A percentile compares a stretch with the other conserved stretches of the same genome.
Evolutionary conservation across 2,113 vertebrate genomes (phyloP).

Genomic region (Lichenostomus cassidix): DNA sequence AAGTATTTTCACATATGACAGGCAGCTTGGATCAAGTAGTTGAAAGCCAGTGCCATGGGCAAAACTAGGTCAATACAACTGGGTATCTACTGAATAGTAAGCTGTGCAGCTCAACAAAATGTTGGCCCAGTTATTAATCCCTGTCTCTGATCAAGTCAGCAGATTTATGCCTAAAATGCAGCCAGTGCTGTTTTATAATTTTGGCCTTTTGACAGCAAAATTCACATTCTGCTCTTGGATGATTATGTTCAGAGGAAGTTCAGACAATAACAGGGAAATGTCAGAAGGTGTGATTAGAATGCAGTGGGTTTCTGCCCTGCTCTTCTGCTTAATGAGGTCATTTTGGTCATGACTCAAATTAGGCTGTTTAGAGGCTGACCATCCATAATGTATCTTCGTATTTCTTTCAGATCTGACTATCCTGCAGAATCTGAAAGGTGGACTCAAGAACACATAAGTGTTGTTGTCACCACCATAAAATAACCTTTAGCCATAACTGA

Average conservation of each 20-base stretch:
- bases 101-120: slow-evolving; percentile 27
- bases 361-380: not conserved
- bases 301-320: not conserved
- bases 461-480: not conserved
- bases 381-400: accelerated
- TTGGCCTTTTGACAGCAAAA: slow-evolving; percentile 59
- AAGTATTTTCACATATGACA: not conserved
- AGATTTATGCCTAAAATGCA: slow-evolving; percentile 36
- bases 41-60: not conserved
- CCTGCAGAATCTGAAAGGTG: not conserved
- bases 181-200: slow-evolving; percentile 43
- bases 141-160: slow-evolving; percentile 50
- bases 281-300: not conserved
- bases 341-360: not conserved
- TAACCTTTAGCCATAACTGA: not conserved
- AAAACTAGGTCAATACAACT: slow-evolving; percentile 55
- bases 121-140: slow-evolving; percentile 48
- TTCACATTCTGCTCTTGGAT: slow-evolving; percentile 16
- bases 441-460: not conserved
- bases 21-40: slow-evolving; percentile 5
- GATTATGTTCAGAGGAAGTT: slow-evolving; percentile 21
- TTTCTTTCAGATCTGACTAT: not conserved
- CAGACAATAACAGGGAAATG: not conserved
- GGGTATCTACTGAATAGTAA: slow-evolving; percentile 32
- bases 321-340: not conserved